These are phyloP conservation scores for Zele albiditarsus DNA, from an alignment of 2,888 invertebrate genomes.

Conservation along the genomic window DNA sequence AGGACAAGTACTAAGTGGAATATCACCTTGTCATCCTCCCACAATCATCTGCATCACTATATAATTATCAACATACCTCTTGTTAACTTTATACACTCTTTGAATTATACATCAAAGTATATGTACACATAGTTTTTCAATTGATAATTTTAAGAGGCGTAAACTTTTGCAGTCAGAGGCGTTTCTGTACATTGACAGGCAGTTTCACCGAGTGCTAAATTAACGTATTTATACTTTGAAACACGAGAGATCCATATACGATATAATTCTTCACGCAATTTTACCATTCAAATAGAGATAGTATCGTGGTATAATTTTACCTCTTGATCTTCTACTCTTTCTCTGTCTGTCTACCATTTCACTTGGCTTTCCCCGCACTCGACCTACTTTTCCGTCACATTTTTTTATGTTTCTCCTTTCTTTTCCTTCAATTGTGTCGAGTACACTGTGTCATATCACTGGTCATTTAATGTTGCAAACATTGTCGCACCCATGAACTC, in stretches of 20 bases:
- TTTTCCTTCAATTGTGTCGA: constrained; percentile 16
- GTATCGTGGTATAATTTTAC: constrained; percentile 12
- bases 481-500: background rate
- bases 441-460: constrained; percentile 9
- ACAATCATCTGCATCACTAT: background rate
- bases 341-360: constrained; percentile 22
- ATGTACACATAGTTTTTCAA: background rate
- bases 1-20: constrained; percentile 15
- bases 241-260: background rate
- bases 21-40: background rate
- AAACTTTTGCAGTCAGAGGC: background rate
- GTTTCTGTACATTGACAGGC: background rate
- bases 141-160: background rate
- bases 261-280: background rate
- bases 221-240: background rate
- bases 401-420: constrained; percentile 16
- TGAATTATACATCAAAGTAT: background rate
- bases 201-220: background rate
- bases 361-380: constrained; percentile 31
- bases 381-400: constrained; percentile 31
- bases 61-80: background rate
- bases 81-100: background rate
- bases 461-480: constrained; percentile 14
- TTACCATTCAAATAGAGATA: constrained; percentile 9
- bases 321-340: background rate